phyloP scores from a whole-genome alignment of 2,888 invertebrate species.

The Melolontha melolontha region DNA sequence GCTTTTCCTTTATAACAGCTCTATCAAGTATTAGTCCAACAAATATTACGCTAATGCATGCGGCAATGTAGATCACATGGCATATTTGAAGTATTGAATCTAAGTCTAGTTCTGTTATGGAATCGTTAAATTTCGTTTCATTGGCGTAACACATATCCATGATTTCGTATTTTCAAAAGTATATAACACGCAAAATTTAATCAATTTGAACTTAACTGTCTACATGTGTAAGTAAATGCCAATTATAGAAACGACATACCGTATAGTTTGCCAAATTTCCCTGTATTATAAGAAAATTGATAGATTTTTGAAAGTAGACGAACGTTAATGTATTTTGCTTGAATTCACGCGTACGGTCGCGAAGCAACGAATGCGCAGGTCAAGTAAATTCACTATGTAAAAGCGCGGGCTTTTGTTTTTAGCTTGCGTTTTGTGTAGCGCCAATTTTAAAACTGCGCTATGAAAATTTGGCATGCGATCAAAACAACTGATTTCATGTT shows the following conservation, averaged over 20 bases:
- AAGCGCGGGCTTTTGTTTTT: constrained; percentile 14
- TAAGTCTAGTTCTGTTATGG: neutral
- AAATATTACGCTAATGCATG: constrained; percentile 4
- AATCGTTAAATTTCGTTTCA: constrained; percentile 4
- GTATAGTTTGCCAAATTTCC: neutral
- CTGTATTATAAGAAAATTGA: too few species aligned
- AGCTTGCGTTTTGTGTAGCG: constrained; percentile 30
- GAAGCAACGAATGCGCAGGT: constrained; percentile 20
- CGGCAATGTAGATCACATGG: neutral
- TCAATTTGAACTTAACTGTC: neutral
- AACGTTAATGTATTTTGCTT: neutral
- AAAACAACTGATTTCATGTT: constrained; percentile 25
- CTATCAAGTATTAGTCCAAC: constrained; percentile 6
- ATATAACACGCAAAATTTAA: neutral
- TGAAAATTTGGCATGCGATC: constrained; percentile 38
- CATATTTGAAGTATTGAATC: neutral
- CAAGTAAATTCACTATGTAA: constrained; percentile 10
- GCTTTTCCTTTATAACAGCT: neutral
- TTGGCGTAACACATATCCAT: constrained; percentile 27
- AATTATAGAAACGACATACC: constrained; percentile 3
- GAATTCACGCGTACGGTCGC: constrained; percentile 20
- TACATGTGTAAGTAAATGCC: constrained; percentile 2
- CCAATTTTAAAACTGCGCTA: constrained; percentile 41
- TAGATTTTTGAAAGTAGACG: too few species aligned
- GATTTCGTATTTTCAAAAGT: neutral